These are phyloP conservation scores for Pseudoatta argentina DNA, from an alignment of 1,140 invertebrate genomes.

Conservation along the genomic window DNA sequence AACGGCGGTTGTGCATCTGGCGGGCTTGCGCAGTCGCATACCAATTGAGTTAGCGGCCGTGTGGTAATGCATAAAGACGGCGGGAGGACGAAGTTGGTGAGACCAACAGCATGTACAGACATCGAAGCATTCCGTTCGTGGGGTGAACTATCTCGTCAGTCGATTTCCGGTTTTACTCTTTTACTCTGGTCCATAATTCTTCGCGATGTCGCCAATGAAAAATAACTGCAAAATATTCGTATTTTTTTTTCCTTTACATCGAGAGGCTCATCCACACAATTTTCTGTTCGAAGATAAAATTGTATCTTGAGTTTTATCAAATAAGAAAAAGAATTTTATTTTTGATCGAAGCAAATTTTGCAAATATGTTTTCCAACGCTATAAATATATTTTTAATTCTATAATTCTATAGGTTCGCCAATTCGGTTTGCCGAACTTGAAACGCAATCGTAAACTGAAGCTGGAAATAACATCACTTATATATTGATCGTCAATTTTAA, in stretches of 20 bases:
- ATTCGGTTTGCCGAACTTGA: too few species aligned
- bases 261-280: neutral
- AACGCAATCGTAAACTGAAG: too few species aligned
- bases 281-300: neutral
- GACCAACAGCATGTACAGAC: constrained; percentile 4
- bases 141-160: constrained; percentile 19
- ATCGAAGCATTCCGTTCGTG: neutral
- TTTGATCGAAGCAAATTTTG: too few species aligned
- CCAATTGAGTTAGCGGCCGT: constrained; percentile 85
- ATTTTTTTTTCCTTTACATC: neutral
- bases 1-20: constrained; percentile 81
- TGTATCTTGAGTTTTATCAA: neutral
- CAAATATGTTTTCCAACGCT: too few species aligned
- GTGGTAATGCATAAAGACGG: constrained; percentile 79
- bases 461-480: too few species aligned
- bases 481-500: too few species aligned
- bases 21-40: constrained; percentile 84
- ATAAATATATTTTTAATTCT: too few species aligned
- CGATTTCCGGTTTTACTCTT: constrained; percentile 12
- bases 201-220: neutral
- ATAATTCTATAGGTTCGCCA: too few species aligned
- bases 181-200: neutral
- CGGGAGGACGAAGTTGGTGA: constrained; percentile 58
- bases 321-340: too few species aligned
- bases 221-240: neutral